phyloP scores from a whole-genome alignment of 2,797 vertebrate species.

The Anabas testudineus region DNA sequence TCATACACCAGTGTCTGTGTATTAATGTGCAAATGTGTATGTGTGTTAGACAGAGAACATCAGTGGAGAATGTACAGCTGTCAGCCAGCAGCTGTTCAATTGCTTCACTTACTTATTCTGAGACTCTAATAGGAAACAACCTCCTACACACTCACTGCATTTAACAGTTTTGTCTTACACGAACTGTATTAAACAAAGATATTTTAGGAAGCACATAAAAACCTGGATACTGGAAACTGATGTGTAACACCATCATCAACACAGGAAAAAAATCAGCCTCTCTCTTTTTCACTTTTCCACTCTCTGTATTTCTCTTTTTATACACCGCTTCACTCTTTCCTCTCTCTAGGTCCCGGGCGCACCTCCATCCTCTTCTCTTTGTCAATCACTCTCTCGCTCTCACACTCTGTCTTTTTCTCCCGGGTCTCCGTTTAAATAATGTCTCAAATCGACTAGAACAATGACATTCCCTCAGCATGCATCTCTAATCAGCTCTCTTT shows the following conservation, averaged over 20 bases:
- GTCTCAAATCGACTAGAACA: conserved; percentile 83
- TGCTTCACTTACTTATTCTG: conserved; percentile 10
- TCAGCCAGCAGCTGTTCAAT: conserved; percentile 53
- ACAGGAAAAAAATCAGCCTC: conserved; percentile 1
- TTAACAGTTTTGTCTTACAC: conserved; percentile 26
- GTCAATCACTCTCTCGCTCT: conserved; percentile 41
- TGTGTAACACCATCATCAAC: conserved; percentile 12
- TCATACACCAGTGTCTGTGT: conserved; percentile 51
- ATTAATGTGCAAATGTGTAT: conserved; percentile 24
- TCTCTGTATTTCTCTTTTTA: conserved; percentile 22
- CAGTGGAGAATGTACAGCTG: conserved; percentile 40
- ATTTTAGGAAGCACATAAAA: not conserved
- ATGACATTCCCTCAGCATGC: conserved; percentile 81
- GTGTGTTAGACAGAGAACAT: conserved; percentile 19
- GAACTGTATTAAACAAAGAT: conserved; percentile 31
- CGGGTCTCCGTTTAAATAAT: conserved; percentile 78
- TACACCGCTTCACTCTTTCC: conserved; percentile 33
- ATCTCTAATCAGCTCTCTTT: conserved; percentile 78
- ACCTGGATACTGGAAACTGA: not conserved
- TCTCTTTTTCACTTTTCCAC: not conserved
- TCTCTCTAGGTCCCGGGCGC: conserved; percentile 38
- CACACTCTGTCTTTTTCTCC: conserved; percentile 61
- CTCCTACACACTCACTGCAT: conserved; percentile 29
- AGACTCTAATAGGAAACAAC: conserved; percentile 34
- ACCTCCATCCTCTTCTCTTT: conserved; percentile 53